phyloP scores from a whole-genome alignment of 2,797 vertebrate species.

The Phoeniculus purpureus region DNA sequence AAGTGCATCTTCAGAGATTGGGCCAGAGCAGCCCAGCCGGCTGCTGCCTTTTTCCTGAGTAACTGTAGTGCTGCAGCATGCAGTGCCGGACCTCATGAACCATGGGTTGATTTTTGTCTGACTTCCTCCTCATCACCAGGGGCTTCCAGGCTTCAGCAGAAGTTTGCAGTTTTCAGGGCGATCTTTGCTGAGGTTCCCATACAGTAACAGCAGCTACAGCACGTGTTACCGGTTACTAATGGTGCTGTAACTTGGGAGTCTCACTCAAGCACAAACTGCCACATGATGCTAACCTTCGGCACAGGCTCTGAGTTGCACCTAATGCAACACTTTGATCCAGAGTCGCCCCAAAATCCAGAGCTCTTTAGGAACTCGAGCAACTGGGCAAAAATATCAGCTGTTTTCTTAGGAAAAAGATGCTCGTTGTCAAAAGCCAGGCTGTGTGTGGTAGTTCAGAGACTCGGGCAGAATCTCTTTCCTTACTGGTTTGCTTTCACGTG shows the following conservation, averaged over 20 bases:
- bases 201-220: not conserved
- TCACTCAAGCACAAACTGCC: not conserved
- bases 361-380: not conserved
- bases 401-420: not conserved
- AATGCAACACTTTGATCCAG: not conserved
- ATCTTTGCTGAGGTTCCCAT: not conserved
- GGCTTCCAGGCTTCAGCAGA: not conserved
- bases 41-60: accelerated
- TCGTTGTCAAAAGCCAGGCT: not conserved
- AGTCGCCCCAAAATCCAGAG: not conserved
- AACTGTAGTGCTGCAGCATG: accelerated
- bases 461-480: not conserved
- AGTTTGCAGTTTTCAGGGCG: not conserved
- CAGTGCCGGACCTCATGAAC: not conserved
- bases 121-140: not conserved
- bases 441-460: not conserved
- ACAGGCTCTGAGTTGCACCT: not conserved
- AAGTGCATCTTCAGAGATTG: not conserved
- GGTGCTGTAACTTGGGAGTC: not conserved
- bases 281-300: not conserved
- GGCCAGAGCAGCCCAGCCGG: not conserved
- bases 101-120: not conserved
- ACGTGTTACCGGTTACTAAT: not conserved
- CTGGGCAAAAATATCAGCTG: not conserved
- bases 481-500: not conserved